Evolutionary conservation across 2,797 vertebrate genomes (phyloP), one percentile per base, ranked within the genome.

Genomic region (Tragopan temminckii): DNA sequence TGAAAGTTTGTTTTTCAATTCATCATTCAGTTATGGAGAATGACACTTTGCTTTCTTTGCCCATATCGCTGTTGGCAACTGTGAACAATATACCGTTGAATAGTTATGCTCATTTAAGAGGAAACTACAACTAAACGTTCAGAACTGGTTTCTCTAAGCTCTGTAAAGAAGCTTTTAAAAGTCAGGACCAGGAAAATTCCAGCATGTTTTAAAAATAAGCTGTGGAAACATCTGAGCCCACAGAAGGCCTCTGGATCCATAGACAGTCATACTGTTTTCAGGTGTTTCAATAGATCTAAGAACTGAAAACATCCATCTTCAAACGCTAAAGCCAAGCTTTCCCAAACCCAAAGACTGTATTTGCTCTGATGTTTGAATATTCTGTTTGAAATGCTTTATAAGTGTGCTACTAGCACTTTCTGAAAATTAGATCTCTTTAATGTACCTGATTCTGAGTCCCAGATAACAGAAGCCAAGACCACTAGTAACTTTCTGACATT

Each of bases 1-100:
- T 33, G 42, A 18, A 89, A 84, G 43, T 94, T 93, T 95, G 74
- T 81, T 94, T 92, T 87, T 91, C 53, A 25, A 72, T 95, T 80
- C 71, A 68, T 17, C n/a, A 17, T 43, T 20, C 24, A 36, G 66
- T 90, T 75, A 75, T 59, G 24, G 45, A 87, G 52, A 93, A 85
- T 70, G 69, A 31, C 46, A 66, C 15, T 57, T 45, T 67, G 29
- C n/a, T 84, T 84, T 93, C n/a, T 45, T 94, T 77, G 63, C 31
- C 64, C 38, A 7, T 59, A 36, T 58, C 80, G 16, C 23, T 77
- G 46, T 59, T 75, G 55, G 62, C 50, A 87, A 3, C 27, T 15
- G 21, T n/a, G 66, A 80, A 46, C 42, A 58, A 89, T 35, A 63
- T 21, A 10, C 8, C 78, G 19, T 69, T 83, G 62, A 79, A 72